phyloP scores from a whole-genome alignment of 2,797 vertebrate species.

The Oryzias sinensis region DNA sequence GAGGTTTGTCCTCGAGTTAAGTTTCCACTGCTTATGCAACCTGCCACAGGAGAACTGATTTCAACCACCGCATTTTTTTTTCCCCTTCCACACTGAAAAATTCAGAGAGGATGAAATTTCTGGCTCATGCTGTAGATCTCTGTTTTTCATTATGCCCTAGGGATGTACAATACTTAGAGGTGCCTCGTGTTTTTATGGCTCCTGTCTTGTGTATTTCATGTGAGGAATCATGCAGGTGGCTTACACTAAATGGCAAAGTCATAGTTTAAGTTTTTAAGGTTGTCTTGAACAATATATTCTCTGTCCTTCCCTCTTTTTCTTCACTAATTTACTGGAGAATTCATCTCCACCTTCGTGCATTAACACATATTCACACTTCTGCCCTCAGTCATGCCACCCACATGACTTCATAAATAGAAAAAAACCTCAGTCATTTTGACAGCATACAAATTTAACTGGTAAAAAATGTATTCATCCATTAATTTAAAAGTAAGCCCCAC shows the following conservation, averaged over 20 bases:
- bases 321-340: too few species aligned
- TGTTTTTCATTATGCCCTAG: slow-evolving; percentile 52
- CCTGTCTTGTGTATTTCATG: slow-evolving; percentile 22
- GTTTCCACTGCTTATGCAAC: slow-evolving; percentile 80
- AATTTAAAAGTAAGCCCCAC: slow-evolving; percentile 14
- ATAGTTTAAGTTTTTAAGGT: slow-evolving; percentile 3
- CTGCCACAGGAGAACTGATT: slow-evolving; percentile 60
- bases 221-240: slow-evolving; percentile 6
- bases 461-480: neutral
- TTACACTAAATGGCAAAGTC: slow-evolving; percentile 13
- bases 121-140: slow-evolving; percentile 46
- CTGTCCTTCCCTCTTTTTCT: slow-evolving; percentile 1
- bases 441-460: slow-evolving; percentile 13
- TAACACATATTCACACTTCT: slow-evolving; percentile 7
- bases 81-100: slow-evolving; percentile 27
- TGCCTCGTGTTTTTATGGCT: slow-evolving; percentile 20
- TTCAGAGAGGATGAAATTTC: slow-evolving; percentile 57
- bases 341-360: neutral
- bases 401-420: too few species aligned
- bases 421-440: neutral
- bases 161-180: slow-evolving; percentile 36
- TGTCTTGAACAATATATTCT: slow-evolving; percentile 21
- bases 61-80: slow-evolving; percentile 45
- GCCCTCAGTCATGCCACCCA: too few species aligned
- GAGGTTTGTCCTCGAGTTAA: slow-evolving; percentile 73